Evolutionary conservation across 2,797 vertebrate species (phyloP).

Genomic region (Acrocephalus scirpaceus): DNA sequence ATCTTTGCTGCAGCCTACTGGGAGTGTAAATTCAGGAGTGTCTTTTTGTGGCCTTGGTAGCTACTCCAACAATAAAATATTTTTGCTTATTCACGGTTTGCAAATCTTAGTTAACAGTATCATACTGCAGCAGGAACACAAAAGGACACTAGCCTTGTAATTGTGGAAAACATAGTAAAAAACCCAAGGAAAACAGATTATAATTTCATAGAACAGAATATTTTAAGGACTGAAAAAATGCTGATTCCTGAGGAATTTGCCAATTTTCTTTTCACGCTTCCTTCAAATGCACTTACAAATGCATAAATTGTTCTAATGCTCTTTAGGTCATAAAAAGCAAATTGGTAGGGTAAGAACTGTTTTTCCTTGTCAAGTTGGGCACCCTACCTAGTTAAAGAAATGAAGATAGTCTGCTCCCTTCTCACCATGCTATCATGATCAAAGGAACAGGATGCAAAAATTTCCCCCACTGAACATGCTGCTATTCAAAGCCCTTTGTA

Average conservation of each 20-base stretch:
- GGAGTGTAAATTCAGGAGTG: background rate
- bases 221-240: background rate
- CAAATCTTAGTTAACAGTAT: background rate
- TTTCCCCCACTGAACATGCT: background rate
- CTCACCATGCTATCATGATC: background rate
- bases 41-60: background rate
- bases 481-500: conserved; percentile 14
- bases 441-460: conserved; percentile 4
- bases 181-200: background rate
- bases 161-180: background rate
- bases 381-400: conserved; percentile 33
- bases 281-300: background rate
- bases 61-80: background rate
- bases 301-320: background rate
- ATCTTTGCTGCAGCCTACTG: background rate
- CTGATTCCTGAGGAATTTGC: background rate
- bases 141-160: background rate
- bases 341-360: conserved; percentile 33
- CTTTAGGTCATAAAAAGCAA: conserved; percentile 27
- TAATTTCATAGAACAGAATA: background rate
- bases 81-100: background rate
- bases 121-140: background rate
- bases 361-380: conserved; percentile 44
- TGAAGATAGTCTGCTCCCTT: conserved; percentile 12
- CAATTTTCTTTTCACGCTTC: conserved; percentile 16